Evolutionary conservation across 2,797 vertebrate species (phyloP).

Genomic region (Scarus forsteni): DNA sequence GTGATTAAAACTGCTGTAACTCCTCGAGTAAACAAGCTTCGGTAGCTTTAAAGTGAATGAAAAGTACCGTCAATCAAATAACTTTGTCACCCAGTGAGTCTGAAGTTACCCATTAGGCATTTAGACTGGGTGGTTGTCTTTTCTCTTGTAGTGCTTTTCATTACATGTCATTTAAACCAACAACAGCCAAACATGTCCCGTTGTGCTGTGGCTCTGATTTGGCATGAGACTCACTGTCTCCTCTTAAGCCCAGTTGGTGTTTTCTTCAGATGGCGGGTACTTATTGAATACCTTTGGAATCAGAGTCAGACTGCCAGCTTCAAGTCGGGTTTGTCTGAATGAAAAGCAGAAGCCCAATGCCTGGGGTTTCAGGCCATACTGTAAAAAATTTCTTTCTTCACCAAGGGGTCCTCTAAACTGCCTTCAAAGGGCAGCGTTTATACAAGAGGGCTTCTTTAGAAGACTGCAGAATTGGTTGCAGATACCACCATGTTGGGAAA

Average conservation of each 20-base stretch:
- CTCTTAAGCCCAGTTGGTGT: conserved; percentile 39
- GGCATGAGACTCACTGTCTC: conserved; percentile 37
- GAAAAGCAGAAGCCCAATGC: conserved; percentile 25
- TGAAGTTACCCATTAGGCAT: conserved; percentile 12
- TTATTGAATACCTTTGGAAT: conserved; percentile 43
- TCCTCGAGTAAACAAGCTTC: too few relatives aligned
- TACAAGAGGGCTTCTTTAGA: conserved; percentile 42
- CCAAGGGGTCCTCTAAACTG: conserved; percentile 37
- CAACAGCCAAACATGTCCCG: conserved; percentile 14
- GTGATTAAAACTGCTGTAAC: too few relatives aligned
- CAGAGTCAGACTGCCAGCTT: conserved; percentile 34
- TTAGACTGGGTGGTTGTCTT: conserved; percentile 16
- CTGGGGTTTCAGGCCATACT: conserved; percentile 18
- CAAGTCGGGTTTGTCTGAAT: conserved; percentile 25
- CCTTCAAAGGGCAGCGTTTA: conserved; percentile 55
- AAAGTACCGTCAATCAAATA: conserved; percentile 1
- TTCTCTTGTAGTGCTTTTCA: conserved; percentile 27
- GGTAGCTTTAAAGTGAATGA: conserved; percentile 12
- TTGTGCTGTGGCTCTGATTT: conserved; percentile 35
- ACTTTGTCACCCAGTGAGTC: background rate
- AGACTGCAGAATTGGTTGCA: conserved; percentile 35
- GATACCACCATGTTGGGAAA: conserved; percentile 22
- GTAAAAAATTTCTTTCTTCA: conserved; percentile 40
- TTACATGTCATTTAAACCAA: conserved; percentile 53
- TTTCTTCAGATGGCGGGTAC: conserved; percentile 41